Conservation (phyloP, 2,888 invertebrate genomes). For the Andrena hattorfiana region DNA sequence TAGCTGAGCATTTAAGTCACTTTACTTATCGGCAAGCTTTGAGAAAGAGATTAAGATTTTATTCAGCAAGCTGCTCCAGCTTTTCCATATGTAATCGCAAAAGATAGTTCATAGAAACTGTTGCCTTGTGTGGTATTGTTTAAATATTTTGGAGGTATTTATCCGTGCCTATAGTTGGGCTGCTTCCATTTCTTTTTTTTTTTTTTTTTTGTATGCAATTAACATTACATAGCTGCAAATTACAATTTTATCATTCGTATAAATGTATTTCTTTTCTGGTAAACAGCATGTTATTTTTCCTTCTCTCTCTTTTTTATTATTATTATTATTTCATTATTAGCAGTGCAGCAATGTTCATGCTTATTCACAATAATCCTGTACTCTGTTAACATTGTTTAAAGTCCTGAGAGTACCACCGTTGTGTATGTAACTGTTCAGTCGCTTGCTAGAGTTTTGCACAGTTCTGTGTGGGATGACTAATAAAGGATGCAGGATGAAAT, state of each 20-base stretch:
- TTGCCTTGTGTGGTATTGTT: neutral
- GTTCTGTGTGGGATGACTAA: constrained; percentile 26
- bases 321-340: neutral
- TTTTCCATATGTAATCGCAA: neutral
- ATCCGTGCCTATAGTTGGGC: neutral
- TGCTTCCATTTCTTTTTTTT: constrained; percentile 1
- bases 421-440: neutral
- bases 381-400: constrained; percentile 9
- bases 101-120: neutral
- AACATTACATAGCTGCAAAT: neutral
- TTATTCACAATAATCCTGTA: neutral
- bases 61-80: constrained; percentile 1
- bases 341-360: constrained; percentile 13
- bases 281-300: constrained; percentile 27
- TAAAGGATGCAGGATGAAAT: constrained; percentile 28
- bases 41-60: neutral
- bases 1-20: constrained; percentile 4
- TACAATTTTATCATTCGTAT: neutral
- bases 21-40: neutral
- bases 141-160: neutral
- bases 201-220: constrained; percentile 5
- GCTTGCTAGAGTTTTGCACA: neutral
- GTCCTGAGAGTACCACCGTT: constrained; percentile 1
- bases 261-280: neutral
- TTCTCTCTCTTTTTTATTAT: neutral